Base-by-base conservation (phyloP, 1,140 invertebrate species). In the Cyrtorhinus lividipennis region DNA sequence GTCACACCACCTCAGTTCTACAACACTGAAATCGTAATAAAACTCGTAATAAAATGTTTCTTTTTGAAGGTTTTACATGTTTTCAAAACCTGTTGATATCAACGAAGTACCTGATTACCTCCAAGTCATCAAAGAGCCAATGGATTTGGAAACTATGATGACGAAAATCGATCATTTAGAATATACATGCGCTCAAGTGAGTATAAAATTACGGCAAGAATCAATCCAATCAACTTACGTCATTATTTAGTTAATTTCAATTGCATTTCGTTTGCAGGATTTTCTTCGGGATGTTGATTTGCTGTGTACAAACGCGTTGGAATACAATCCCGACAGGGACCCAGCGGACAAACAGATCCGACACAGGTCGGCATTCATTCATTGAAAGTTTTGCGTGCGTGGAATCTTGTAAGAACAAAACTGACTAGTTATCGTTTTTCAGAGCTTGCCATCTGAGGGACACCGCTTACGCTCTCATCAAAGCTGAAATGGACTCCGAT, bases 101-200 rank as follows among this genome's bases (percentile, higher is more conserved):
- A 83, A 90, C 70, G 90, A 93, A 78, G 91, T 92, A 26, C 87
- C 89, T 56, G 92, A 96, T 75, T 96, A 95, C 73, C 81, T 88
- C 64, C 80, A 87, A 24, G 59, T 57, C 2, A 88, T 96, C 60
- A 87, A 92, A 70, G 83, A 88, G 67, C 90, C 90, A 0, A 94
- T 96, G 90, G 90, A 94, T 71, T 75, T 96, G 59, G 88, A 92
- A 72, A 89, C 88, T 0, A 95, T 95, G 87, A 93, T 95, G 90
- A 85, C 83, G 0, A 95, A 94, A 76, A n/a, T n/a, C n/a, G n/a
- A n/a, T n/a, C n/a, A n/a, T n/a, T n/a, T n/a, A n/a, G n/a, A n/a
- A n/a, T n/a, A 89, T 95, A 58, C 91, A 95, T 73, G 79, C 86
- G 72, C 87, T 44, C n/a, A n/a, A n/a, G n/a, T n/a, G n/a, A n/a